Evolutionary conservation across 2,113 vertebrate species (phyloP).

Genomic region (Dinomys branickii): DNA sequence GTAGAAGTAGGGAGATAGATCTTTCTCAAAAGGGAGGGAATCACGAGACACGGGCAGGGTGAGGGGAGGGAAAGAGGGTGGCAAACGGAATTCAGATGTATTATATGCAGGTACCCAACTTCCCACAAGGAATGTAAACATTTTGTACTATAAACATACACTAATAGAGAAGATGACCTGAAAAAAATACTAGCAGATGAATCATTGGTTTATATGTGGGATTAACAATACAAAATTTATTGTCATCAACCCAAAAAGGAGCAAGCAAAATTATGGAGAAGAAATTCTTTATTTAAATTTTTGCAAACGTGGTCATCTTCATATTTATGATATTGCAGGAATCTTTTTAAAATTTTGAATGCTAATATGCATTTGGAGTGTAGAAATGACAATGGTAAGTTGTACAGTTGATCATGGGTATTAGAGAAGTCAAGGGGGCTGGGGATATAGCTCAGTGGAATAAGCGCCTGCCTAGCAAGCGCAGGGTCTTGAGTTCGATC

Average conservation of each 20-base stretch:
- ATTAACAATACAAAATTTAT: not conserved
- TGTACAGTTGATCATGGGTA: not conserved
- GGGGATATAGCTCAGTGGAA: too few relatives aligned
- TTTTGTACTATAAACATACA: not conserved
- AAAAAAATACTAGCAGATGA: not conserved
- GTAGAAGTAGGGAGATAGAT: not conserved
- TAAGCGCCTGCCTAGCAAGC: too few relatives aligned
- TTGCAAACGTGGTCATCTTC: slow-evolving; percentile 11
- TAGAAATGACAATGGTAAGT: not conserved
- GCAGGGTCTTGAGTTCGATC: too few relatives aligned
- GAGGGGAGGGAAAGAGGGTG: not conserved
- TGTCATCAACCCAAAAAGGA: not conserved
- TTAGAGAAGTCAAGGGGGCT: too few relatives aligned
- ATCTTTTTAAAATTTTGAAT: not conserved
- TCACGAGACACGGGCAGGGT: not conserved
- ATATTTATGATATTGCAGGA: not conserved
- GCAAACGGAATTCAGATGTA: not conserved
- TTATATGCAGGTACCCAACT: not conserved
- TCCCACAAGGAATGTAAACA: not conserved
- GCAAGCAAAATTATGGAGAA: slow-evolving; percentile 25
- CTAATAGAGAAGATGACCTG: not conserved
- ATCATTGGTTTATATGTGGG: not conserved
- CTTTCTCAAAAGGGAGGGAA: not conserved
- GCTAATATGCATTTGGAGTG: not conserved
- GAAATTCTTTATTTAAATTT: slow-evolving; percentile 37